Evolutionary conservation across 2,113 vertebrate genomes (phyloP).

Genomic region (Pagrus major): DNA sequence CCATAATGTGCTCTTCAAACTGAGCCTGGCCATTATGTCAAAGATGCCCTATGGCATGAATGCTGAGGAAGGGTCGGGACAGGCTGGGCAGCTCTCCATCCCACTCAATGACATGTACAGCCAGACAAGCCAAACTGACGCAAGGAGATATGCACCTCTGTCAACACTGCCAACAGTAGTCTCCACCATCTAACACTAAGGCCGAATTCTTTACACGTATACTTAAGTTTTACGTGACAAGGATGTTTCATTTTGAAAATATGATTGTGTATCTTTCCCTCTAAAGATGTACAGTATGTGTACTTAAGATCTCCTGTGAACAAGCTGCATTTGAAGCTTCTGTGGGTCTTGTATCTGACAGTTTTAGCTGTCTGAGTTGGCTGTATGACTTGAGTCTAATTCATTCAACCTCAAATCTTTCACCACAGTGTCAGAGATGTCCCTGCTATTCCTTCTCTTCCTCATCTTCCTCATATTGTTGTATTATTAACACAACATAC

Average conservation of each 20-base stretch:
- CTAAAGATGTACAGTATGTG: conserved; percentile 3
- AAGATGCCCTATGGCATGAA: conserved; percentile 69
- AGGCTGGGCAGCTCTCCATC: conserved; percentile 52
- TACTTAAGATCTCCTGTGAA: conserved; percentile 15
- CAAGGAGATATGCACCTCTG: conserved; percentile 34
- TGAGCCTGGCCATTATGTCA: conserved; percentile 67
- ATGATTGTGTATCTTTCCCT: conserved; percentile 22
- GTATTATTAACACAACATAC: not conserved
- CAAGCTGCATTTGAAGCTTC: conserved; percentile 9
- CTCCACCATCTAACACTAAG: conserved; percentile 21
- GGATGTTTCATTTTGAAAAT: too few relatives aligned
- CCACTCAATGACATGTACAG: conserved; percentile 69
- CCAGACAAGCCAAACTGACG: conserved; percentile 61
- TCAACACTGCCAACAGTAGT: conserved; percentile 55
- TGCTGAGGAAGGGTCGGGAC: conserved; percentile 52
- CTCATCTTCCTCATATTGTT: not conserved
- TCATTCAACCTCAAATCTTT: too few relatives aligned
- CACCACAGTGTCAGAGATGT: not conserved
- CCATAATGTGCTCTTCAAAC: conserved; percentile 70
- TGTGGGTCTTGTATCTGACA: conserved; percentile 14
- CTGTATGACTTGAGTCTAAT: not conserved
- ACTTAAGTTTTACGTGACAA: conserved; percentile 1
- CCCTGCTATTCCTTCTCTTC: not conserved
- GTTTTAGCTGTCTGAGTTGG: not conserved
- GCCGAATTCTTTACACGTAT: not conserved